Evolutionary conservation across 2,113 vertebrate species (phyloP).

Genomic region (Monarcha castaneiventris): DNA sequence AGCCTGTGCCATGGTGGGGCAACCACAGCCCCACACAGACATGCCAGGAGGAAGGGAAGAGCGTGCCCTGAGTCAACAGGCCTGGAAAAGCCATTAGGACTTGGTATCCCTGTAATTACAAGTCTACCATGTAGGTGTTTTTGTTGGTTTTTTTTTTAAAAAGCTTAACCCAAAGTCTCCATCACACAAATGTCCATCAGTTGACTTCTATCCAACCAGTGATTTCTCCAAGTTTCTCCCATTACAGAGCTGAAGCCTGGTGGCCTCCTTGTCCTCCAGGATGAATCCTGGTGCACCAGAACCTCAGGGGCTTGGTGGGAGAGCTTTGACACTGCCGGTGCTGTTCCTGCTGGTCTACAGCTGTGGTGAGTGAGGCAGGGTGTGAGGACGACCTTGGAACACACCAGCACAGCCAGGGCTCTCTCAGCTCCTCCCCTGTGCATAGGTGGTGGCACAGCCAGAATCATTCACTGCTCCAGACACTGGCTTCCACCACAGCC

Average conservation of each 20-base stretch:
- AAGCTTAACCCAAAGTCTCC: not conserved
- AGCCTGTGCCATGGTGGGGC: not conserved
- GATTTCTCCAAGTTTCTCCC: not conserved
- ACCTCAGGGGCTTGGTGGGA: not conserved
- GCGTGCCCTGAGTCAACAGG: fast-evolving
- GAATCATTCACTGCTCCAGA: not conserved
- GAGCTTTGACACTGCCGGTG: not conserved
- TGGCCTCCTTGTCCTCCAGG: not conserved
- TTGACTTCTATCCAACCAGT: not conserved
- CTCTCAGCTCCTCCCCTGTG: not conserved
- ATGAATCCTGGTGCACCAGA: not conserved
- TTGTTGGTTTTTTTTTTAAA: no score
- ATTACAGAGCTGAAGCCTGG: not conserved
- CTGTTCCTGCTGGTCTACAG: not conserved
- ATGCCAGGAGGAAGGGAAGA: not conserved
- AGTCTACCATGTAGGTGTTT: not conserved
- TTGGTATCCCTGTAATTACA: not conserved
- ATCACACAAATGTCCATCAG: not conserved
- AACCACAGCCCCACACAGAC: not conserved
- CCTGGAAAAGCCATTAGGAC: not conserved
- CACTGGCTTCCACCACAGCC: not conserved
- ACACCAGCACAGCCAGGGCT: not conserved
- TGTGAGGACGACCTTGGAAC: not conserved
- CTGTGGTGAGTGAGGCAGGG: not conserved
- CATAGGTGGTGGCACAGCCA: not conserved